A percentile compares a stretch with the other conserved stretches of the same genome.
These are phyloP conservation scores for Apodemus agrarius DNA, from an alignment of 2,797 vertebrate genomes.

Conservation along the genomic window DNA sequence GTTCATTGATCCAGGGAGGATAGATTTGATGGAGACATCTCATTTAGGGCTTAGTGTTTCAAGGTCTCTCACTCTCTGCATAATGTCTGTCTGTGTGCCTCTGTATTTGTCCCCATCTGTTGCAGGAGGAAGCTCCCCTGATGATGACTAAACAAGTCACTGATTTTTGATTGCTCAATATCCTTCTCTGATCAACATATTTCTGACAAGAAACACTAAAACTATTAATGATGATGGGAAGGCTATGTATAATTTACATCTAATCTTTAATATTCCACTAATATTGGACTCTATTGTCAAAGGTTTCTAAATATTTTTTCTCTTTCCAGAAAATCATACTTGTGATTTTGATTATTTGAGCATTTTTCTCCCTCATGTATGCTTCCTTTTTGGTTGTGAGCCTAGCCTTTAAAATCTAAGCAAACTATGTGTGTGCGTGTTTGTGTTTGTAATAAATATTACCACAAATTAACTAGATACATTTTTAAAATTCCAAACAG, in stretches of 20 bases:
- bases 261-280: not conserved
- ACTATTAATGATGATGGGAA: not conserved
- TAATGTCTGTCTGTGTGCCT: not conserved
- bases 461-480: not conserved
- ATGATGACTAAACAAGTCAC: too few species aligned
- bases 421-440: too few species aligned
- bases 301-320: not conserved
- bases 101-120: not conserved
- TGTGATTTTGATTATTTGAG: not conserved
- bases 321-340: not conserved
- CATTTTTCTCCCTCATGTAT: not conserved
- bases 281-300: not conserved
- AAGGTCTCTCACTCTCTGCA: not conserved
- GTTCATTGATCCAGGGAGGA: not conserved
- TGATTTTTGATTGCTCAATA: not conserved
- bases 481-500: not conserved
- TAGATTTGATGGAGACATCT: too few species aligned
- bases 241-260: not conserved
- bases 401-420: too few species aligned
- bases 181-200: not conserved
- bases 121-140: not conserved
- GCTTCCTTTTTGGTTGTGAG: too few species aligned
- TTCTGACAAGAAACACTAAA: not conserved
- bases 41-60: not conserved
- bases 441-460: not conserved